Conservation (phyloP, 2,888 invertebrate genomes). For the Ariolimax columbianus region DNA sequence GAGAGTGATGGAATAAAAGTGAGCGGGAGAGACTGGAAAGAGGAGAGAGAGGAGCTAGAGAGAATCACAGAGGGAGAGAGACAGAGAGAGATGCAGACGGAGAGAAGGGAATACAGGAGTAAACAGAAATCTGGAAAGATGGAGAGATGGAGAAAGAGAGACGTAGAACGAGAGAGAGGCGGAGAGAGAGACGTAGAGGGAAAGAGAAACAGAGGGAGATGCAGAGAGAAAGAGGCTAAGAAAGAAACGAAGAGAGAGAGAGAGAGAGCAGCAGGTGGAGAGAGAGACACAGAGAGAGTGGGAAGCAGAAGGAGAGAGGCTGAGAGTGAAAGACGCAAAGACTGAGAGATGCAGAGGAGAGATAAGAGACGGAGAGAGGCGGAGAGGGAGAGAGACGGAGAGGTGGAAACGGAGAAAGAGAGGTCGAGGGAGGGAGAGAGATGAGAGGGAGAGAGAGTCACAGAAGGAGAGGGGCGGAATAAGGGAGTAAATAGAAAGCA, state of each 20-base stretch:
- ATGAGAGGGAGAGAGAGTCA: too few species aligned
- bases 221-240: not conserved
- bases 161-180: not conserved
- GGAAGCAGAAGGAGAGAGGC: not conserved
- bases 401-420: not conserved
- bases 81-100: too few species aligned
- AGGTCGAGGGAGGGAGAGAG: not conserved
- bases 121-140: not conserved
- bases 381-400: conserved; percentile 17
- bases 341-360: not conserved
- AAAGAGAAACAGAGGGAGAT: not conserved
- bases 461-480: too few species aligned
- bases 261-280: not conserved
- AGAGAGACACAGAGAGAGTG: not conserved
- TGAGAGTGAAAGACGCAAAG: not conserved
- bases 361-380: not conserved
- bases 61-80: too few species aligned
- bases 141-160: not conserved
- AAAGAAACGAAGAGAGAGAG: not conserved
- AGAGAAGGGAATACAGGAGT: not conserved
- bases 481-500: too few species aligned
- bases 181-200: not conserved
- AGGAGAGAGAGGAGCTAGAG: too few species aligned
- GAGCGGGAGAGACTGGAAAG: too few species aligned
- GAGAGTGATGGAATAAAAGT: too few species aligned